Conservation (phyloP, 2,888 invertebrate species). For the Siphlonurus alternatus region DNA sequence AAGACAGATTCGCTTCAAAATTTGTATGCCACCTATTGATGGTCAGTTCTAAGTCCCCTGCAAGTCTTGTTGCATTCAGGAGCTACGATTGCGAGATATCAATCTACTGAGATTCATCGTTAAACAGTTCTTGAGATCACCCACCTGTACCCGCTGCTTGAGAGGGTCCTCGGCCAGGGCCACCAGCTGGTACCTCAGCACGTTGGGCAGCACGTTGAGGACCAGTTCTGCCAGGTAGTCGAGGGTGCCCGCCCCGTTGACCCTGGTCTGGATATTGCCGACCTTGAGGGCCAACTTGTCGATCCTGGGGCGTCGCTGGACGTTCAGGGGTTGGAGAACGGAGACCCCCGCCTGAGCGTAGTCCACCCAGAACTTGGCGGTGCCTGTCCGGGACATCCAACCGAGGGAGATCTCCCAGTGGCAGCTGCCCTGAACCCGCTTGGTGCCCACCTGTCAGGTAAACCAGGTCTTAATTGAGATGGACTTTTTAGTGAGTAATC, state of each 20-base stretch:
- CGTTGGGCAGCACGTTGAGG: constrained; percentile 68
- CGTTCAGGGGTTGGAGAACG: constrained; percentile 60
- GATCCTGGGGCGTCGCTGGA: constrained; percentile 49
- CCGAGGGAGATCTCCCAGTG: constrained; percentile 61
- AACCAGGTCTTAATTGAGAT: too few species aligned
- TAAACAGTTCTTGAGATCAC: constrained; percentile 41
- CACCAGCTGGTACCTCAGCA: constrained; percentile 71
- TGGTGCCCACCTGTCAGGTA: constrained; percentile 66
- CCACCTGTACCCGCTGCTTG: constrained; percentile 47
- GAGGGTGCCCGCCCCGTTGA: constrained; percentile 70
- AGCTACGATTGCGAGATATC: too few species aligned
- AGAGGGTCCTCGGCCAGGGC: constrained; percentile 66
- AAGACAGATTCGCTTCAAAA: too few species aligned
- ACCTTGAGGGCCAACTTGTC: constrained; percentile 60
- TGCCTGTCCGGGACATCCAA: constrained; percentile 50
- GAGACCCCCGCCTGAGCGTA: constrained; percentile 50
- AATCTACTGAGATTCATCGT: too few species aligned
- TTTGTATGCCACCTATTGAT: too few species aligned
- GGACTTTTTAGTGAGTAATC: too few species aligned
- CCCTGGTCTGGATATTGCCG: constrained; percentile 68
- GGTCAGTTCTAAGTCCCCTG: too few species aligned
- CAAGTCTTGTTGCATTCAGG: too few species aligned
- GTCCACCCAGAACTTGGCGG: constrained; percentile 60
- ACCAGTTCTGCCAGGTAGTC: constrained; percentile 68
- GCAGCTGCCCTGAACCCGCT: constrained; percentile 55